phyloP scores from a whole-genome alignment of 2,888 invertebrate genomes.

The Blastobasis adustella region DNA sequence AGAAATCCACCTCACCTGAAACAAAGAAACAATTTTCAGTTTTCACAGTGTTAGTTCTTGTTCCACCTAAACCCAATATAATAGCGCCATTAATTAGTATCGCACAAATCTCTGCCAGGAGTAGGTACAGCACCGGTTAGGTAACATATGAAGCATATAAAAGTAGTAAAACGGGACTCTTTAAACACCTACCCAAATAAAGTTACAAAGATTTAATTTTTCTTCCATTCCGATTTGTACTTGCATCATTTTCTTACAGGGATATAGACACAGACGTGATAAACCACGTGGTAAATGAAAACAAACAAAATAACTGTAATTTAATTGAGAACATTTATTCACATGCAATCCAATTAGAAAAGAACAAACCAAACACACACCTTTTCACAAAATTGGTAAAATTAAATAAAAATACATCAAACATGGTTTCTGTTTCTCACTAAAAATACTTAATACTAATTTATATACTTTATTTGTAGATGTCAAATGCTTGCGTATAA shows the following conservation, averaged over 20 bases:
- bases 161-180: background rate
- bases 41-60: background rate
- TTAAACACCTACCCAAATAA: too few relatives aligned
- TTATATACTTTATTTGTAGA: background rate
- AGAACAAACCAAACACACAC: conserved; percentile 69
- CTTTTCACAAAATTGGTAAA: conserved; percentile 39
- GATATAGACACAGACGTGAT: too few relatives aligned
- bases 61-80: background rate
- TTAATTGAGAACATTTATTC: conserved; percentile 71
- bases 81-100: too few relatives aligned
- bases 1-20: conserved; percentile 71
- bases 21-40: conserved; percentile 36
- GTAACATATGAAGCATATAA: background rate
- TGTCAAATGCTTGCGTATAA: too few relatives aligned
- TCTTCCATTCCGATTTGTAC: too few relatives aligned
- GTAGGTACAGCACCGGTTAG: background rate
- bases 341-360: conserved; percentile 63
- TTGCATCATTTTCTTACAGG: too few relatives aligned
- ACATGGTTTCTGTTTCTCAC: conserved; percentile 17
- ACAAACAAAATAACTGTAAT: conserved; percentile 12
- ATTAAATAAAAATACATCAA: conserved; percentile 43
- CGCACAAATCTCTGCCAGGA: too few relatives aligned
- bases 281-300: too few relatives aligned
- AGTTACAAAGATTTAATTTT: too few relatives aligned
- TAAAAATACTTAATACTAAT: conserved; percentile 1